phyloP scores from a whole-genome alignment of 2,113 vertebrate genomes.

The Bungarus multicinctus region DNA sequence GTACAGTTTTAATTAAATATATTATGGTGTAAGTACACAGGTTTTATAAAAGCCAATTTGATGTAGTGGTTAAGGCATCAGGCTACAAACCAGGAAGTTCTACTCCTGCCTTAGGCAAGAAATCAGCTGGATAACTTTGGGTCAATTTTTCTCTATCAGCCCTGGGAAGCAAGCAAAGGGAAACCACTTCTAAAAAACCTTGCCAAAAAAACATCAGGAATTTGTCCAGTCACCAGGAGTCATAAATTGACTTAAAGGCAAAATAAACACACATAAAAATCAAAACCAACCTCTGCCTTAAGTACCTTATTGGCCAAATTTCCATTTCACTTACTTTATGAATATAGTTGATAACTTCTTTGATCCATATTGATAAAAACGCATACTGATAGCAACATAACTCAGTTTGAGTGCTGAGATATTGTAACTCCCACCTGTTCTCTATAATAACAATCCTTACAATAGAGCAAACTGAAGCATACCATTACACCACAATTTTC shows the following conservation, averaged over 20 bases:
- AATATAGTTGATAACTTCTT: background rate
- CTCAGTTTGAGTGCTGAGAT: background rate
- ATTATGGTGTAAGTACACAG: background rate
- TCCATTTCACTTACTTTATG: background rate
- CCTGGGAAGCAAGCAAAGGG: background rate
- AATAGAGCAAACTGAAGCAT: background rate
- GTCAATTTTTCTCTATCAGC: background rate
- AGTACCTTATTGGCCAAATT: background rate
- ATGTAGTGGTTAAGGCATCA: background rate
- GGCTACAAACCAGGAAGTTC: background rate
- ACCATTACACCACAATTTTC: background rate
- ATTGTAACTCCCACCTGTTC: background rate
- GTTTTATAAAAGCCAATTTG: background rate
- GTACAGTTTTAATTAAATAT: background rate
- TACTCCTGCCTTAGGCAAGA: background rate
- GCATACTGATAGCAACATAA: background rate
- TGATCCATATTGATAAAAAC: background rate
- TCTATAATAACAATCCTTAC: background rate
- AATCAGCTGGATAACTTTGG: background rate
- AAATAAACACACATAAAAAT: background rate
- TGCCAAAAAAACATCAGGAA: background rate
- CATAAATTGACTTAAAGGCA: background rate
- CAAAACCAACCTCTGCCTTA: background rate
- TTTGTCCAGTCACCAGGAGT: background rate
- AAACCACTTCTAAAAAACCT: background rate